A percentile compares a stretch with the other conserved stretches of the same genome.
Conservation (phyloP, 2,113 vertebrate species). For the Hemichromis elongatus region DNA sequence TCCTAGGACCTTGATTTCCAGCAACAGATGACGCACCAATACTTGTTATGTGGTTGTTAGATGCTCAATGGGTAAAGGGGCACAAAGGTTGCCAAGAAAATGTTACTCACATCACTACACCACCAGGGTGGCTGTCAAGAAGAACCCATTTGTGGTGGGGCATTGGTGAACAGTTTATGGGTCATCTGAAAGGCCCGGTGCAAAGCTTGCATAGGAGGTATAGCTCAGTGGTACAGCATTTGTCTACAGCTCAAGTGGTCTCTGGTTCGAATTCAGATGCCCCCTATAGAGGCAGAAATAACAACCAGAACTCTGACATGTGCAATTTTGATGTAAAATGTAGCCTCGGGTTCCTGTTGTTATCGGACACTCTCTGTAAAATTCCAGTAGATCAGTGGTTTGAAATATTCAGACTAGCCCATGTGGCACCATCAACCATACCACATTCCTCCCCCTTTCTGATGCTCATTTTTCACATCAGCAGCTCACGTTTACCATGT, state of each 20-base stretch:
- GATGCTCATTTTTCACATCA: rapidly evolving
- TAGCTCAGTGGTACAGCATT: constrained; percentile 89
- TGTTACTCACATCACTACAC: background rate
- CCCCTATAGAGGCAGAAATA: constrained; percentile 51
- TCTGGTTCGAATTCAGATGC: constrained; percentile 81
- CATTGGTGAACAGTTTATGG: background rate
- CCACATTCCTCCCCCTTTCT: background rate
- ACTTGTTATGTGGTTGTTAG: background rate
- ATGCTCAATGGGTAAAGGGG: background rate
- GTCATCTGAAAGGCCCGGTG: background rate
- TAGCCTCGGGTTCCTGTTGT: too few species aligned
- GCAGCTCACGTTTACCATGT: background rate
- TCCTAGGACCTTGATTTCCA: background rate
- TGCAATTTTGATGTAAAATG: too few species aligned
- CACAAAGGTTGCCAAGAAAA: background rate
- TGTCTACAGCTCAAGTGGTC: constrained; percentile 83
- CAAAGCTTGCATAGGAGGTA: constrained; percentile 43
- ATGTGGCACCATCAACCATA: background rate
- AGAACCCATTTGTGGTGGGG: background rate
- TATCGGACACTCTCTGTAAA: too few species aligned
- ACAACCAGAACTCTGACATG: rapidly evolving
- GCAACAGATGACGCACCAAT: background rate
- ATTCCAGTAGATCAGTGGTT: background rate
- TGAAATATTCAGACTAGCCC: background rate
- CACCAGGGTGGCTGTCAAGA: background rate